Evolutionary conservation across 2,797 vertebrate species (phyloP).

Genomic region (Alauda arvensis): DNA sequence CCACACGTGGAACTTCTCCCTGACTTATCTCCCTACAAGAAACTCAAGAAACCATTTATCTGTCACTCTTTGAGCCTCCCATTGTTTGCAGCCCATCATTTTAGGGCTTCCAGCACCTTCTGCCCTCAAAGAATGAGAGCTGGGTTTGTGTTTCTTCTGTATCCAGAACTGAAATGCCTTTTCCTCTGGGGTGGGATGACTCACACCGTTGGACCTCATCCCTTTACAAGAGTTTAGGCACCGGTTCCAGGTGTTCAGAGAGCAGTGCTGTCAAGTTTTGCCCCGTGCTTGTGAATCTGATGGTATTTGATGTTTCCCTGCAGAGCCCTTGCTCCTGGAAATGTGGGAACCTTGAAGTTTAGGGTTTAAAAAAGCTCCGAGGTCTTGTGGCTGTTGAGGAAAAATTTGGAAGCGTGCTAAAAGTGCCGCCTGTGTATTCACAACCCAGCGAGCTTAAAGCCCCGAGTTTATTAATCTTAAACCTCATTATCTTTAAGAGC

Average conservation of each 20-base stretch:
- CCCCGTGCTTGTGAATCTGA: neutral
- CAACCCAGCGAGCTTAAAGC: neutral
- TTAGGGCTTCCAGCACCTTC: neutral
- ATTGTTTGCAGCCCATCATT: neutral
- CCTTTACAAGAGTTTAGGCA: neutral
- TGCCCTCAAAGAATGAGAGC: neutral
- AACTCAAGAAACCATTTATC: neutral
- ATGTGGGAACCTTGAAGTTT: neutral
- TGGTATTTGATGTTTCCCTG: neutral
- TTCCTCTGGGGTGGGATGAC: neutral
- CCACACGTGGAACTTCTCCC: neutral
- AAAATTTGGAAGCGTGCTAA: neutral
- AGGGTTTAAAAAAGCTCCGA: neutral
- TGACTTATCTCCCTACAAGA: neutral
- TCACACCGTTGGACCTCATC: neutral
- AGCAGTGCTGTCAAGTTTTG: neutral
- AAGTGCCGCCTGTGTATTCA: neutral
- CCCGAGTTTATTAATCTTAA: conserved; percentile 7
- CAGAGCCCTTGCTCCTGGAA: neutral
- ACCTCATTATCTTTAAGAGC: conserved; percentile 25
- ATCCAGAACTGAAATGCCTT: neutral
- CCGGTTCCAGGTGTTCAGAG: neutral
- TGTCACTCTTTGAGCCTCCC: neutral
- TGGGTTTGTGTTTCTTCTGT: neutral
- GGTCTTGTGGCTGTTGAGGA: neutral